Percentiles rank a stretch among this genome's conserved stretches.
These are phyloP conservation scores for Gila orcuttii DNA, from an alignment of 2,113 vertebrate species.

Conservation along the genomic window DNA sequence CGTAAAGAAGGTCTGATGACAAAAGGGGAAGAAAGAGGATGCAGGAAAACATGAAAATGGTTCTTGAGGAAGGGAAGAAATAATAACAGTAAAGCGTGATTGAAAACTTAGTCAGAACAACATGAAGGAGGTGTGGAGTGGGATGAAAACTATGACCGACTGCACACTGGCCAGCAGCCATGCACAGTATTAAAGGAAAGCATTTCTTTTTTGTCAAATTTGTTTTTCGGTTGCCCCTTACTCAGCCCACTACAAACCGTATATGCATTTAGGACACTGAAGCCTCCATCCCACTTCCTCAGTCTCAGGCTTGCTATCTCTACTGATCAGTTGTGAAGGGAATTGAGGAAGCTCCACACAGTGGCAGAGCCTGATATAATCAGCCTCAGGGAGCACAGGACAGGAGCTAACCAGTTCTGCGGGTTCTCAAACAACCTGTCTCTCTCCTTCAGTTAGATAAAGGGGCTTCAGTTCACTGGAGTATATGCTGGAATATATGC, in stretches of 20 bases:
- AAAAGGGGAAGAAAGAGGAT: background rate
- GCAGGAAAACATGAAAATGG: background rate
- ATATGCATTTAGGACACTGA: background rate
- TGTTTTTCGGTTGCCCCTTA: background rate
- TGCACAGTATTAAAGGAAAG: background rate
- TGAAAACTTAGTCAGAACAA: background rate
- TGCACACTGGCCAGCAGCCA: background rate
- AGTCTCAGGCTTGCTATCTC: background rate
- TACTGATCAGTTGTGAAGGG: conserved; percentile 17
- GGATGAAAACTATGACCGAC: background rate
- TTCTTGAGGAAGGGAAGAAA: background rate
- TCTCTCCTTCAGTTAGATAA: conserved; percentile 23
- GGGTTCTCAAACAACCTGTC: conserved; percentile 4
- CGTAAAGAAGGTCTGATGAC: background rate
- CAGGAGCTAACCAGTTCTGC: background rate
- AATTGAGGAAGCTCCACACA: conserved; percentile 2
- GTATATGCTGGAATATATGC: background rate
- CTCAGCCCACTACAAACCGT: background rate
- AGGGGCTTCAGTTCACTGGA: background rate
- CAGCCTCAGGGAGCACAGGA: conserved; percentile 14
- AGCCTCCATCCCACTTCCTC: background rate
- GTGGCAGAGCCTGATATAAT: conserved; percentile 24
- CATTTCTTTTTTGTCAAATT: background rate
- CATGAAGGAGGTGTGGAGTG: conserved; percentile 19
- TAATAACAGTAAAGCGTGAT: background rate